A percentile compares a stretch with the other conserved stretches of the same genome.
Evolutionary conservation across 2,113 vertebrate genomes (phyloP).

Genomic region (Sylvilagus bachmani): DNA sequence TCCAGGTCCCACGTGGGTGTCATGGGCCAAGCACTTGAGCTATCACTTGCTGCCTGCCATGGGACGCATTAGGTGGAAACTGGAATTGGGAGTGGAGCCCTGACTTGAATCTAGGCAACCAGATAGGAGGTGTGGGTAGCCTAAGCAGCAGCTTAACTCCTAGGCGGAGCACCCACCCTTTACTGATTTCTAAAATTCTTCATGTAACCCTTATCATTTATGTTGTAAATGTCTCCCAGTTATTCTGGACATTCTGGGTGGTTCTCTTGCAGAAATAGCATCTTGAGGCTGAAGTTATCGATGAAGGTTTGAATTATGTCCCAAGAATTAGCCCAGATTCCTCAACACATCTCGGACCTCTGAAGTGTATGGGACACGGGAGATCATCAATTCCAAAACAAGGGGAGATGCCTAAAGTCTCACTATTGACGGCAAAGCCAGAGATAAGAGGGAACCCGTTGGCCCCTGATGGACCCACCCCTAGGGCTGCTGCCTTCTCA

Average conservation of each 20-base stretch:
- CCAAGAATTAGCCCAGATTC: neutral
- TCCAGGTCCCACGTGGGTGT: no score
- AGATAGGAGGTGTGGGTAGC: no score
- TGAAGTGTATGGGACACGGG: fast-evolving
- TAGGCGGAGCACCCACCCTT: no score
- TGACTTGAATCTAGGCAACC: no score
- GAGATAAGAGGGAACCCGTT: neutral
- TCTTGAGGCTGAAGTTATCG: neutral
- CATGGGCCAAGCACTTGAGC: no score
- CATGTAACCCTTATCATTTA: neutral
- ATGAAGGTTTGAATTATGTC: neutral
- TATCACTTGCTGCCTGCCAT: no score
- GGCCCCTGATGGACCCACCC: neutral
- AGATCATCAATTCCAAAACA: neutral
- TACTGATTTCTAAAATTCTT: neutral
- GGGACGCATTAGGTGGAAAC: no score
- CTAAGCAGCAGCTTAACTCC: no score
- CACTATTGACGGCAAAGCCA: neutral
- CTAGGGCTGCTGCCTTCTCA: neutral
- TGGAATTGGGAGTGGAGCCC: no score
- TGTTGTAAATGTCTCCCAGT: neutral
- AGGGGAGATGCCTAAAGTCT: neutral
- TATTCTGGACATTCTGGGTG: neutral
- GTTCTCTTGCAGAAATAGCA: neutral
- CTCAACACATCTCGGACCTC: no score